These are phyloP conservation scores for Lasioglossum calceatum DNA, from an alignment of 2,888 invertebrate genomes.

Conservation along the genomic window DNA sequence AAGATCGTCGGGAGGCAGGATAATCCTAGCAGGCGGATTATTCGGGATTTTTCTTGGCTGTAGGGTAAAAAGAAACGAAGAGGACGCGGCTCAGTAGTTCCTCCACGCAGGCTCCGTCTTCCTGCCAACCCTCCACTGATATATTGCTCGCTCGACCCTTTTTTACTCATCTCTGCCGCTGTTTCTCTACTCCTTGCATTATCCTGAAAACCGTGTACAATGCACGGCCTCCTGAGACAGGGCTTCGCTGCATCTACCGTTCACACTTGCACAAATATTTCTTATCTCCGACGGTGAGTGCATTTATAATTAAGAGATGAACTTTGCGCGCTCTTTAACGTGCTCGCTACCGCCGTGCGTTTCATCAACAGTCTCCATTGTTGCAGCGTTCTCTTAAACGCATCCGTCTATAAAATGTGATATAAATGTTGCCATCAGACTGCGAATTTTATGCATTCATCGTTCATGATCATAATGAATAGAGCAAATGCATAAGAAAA, in stretches of 20 bases:
- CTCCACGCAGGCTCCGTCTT: constrained; percentile 74
- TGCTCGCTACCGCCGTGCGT: background rate
- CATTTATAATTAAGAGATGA: constrained; percentile 13
- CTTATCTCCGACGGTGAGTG: background rate
- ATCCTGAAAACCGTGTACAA: constrained; percentile 50
- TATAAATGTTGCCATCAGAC: background rate
- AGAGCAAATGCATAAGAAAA: background rate
- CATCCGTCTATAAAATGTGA: background rate
- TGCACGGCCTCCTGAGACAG: constrained; percentile 24
- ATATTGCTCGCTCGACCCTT: constrained; percentile 76
- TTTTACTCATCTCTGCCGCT: constrained; percentile 56
- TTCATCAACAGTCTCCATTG: background rate
- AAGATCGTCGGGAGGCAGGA: constrained; percentile 73
- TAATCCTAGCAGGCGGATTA: constrained; percentile 82
- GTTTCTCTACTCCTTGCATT: constrained; percentile 59
- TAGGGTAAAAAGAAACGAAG: constrained; percentile 72
- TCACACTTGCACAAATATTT: constrained; percentile 28
- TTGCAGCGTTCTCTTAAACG: background rate
- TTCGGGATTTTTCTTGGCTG: constrained; percentile 80
- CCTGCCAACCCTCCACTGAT: constrained; percentile 77
- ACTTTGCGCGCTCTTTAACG: constrained; percentile 6
- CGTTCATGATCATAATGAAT: background rate
- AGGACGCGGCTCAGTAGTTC: constrained; percentile 73
- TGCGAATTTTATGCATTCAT: background rate
- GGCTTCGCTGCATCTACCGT: constrained; percentile 31